phyloP scores from a whole-genome alignment of 2,888 invertebrate genomes.

The Eristalis arbustorum region DNA sequence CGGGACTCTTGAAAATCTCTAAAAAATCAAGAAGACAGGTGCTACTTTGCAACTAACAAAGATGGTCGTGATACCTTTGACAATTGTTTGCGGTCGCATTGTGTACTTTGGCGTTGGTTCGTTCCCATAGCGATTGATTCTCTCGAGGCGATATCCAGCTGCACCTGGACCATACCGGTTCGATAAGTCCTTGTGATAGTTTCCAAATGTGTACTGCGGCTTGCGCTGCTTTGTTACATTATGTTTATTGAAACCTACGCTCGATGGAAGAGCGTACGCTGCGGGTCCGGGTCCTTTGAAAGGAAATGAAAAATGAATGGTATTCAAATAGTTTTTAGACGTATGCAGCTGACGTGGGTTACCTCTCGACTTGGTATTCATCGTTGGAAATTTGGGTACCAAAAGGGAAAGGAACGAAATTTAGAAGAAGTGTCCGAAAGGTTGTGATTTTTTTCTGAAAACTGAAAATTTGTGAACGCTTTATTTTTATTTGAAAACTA shows the following conservation, averaged over 20 bases:
- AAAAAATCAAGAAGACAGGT: neutral
- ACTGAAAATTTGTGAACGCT: neutral
- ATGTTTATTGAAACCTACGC: conserved; percentile 81
- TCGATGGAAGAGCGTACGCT: conserved; percentile 81
- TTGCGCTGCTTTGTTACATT: conserved; percentile 80
- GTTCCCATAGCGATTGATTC: conserved; percentile 76
- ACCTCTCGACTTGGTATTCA: neutral
- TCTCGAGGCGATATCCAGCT: conserved; percentile 34
- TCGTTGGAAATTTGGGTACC: neutral
- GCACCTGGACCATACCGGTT: conserved; percentile 78
- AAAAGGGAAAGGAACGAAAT: neutral
- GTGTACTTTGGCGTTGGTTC: conserved; percentile 56
- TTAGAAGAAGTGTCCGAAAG: neutral
- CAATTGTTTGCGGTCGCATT: neutral
- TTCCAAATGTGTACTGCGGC: conserved; percentile 79
- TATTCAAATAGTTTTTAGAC: neutral
- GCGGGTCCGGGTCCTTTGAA: conserved; percentile 82
- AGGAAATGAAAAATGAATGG: neutral
- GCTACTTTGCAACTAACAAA: neutral
- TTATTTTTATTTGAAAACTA: neutral
- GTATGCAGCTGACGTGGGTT: neutral
- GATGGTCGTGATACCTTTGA: neutral
- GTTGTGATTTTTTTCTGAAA: neutral
- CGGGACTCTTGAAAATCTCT: conserved; percentile 74
- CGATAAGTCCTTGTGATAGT: conserved; percentile 67